A percentile compares a stretch with the other conserved stretches of the same genome.
phyloP scores from a whole-genome alignment of 2,888 invertebrate species.

The Campaea margaritaria region DNA sequence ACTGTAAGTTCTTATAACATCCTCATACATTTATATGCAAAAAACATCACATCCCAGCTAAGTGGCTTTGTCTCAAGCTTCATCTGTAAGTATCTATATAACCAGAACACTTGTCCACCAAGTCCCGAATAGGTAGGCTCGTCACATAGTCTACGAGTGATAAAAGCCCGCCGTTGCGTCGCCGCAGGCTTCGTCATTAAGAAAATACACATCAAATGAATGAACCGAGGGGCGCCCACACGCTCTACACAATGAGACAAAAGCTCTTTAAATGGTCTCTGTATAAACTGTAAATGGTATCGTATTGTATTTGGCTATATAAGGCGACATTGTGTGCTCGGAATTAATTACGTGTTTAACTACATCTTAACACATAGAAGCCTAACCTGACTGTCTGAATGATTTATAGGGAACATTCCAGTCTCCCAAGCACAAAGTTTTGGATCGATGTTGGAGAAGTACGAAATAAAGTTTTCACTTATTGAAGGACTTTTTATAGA shows the following conservation, averaged over 20 bases:
- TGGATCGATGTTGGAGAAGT: no score
- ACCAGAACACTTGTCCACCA: slow-evolving; percentile 24
- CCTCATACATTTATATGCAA: no score
- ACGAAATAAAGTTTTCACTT: no score
- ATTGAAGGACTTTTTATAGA: no score
- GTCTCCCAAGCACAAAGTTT: no score
- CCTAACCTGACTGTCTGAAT: slow-evolving; percentile 8
- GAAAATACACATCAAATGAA: slow-evolving; percentile 74
- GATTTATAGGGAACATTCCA: not conserved
- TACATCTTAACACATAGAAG: slow-evolving; percentile 15
- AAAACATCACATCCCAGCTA: no score
- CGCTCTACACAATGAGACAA: slow-evolving; percentile 67
- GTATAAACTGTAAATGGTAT: slow-evolving; percentile 54
- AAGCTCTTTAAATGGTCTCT: slow-evolving; percentile 65
- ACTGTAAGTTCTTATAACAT: no score
- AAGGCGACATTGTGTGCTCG: slow-evolving; percentile 32
- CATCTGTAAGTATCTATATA: not conserved
- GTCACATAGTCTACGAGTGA: slow-evolving; percentile 50
- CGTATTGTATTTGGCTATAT: slow-evolving; percentile 46
- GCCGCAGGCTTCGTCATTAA: slow-evolving; percentile 70
- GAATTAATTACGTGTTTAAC: slow-evolving; percentile 38
- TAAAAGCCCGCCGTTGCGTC: slow-evolving; percentile 55
- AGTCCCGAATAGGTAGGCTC: slow-evolving; percentile 41
- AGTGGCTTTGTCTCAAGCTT: no score
- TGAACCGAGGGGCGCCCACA: slow-evolving; percentile 78